Percentiles rank a stretch among this genome's conserved stretches.
Evolutionary conservation across 1,140 invertebrate species (phyloP).

Genomic region (Oreohelix idahoensis): DNA sequence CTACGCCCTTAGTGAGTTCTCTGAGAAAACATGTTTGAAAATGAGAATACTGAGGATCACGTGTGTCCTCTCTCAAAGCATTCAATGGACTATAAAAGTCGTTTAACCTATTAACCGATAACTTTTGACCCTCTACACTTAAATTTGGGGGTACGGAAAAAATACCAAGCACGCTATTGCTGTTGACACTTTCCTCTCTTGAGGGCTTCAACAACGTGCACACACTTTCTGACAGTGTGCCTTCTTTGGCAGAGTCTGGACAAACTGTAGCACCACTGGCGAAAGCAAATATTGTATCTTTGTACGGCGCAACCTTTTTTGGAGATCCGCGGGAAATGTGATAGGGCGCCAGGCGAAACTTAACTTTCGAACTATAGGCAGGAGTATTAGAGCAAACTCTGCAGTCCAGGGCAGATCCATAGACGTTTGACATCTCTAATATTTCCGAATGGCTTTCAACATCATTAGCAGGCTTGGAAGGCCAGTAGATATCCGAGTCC

Average conservation of each 20-base stretch:
- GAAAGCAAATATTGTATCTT: not conserved
- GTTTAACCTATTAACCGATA: too few relatives aligned
- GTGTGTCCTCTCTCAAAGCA: not conserved
- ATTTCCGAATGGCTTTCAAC: not conserved
- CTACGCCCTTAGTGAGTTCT: not conserved
- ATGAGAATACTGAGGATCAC: not conserved
- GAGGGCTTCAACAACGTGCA: not conserved
- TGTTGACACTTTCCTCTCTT: not conserved
- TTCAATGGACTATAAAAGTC: too few relatives aligned
- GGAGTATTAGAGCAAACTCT: not conserved
- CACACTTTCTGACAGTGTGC: not conserved
- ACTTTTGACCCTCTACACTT: too few relatives aligned
- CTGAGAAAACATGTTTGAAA: not conserved
- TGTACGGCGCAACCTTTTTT: not conserved
- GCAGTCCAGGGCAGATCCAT: not conserved
- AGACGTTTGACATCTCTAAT: not conserved
- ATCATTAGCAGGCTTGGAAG: not conserved
- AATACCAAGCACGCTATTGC: not conserved
- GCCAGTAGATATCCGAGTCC: not conserved
- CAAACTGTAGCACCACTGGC: not conserved
- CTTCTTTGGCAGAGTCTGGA: not conserved
- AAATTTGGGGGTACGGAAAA: not conserved
- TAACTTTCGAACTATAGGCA: not conserved
- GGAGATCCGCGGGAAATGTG: not conserved
- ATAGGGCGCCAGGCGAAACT: not conserved